Evolutionary conservation across 2,797 vertebrate species (phyloP).

Genomic region (Hipposideros larvatus): DNA sequence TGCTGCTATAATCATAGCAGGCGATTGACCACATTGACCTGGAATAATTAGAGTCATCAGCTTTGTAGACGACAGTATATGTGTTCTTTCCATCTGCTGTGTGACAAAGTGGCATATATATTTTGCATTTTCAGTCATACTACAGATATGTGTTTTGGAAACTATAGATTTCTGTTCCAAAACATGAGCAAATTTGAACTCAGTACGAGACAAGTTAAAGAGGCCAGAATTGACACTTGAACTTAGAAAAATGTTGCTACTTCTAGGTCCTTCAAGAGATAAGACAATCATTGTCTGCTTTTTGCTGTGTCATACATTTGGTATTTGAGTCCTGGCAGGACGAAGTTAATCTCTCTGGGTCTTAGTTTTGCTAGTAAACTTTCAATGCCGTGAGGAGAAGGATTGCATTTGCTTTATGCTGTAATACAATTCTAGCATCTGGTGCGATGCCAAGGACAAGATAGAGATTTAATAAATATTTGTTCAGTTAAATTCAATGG

Average conservation of each 20-base stretch:
- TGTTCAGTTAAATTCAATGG: background rate
- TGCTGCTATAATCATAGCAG: background rate
- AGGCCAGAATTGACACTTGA: background rate
- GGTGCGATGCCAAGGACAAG: background rate
- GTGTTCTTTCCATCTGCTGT: background rate
- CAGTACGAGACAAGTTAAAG: background rate
- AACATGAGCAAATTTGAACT: background rate
- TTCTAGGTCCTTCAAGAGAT: background rate
- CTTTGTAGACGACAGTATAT: background rate
- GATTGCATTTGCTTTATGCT: background rate
- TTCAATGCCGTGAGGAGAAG: background rate
- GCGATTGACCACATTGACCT: background rate
- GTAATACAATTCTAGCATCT: background rate
- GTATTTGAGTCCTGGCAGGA: background rate
- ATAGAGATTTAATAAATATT: background rate
- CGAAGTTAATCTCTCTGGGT: background rate
- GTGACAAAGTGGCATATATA: background rate
- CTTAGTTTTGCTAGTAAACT: background rate
- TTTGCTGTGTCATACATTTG: background rate
- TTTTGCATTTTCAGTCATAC: slow-evolving; percentile 24
- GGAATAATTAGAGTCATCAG: background rate
- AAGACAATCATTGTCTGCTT: background rate
- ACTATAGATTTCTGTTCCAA: background rate
- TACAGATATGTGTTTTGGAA: background rate
- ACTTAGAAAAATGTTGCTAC: background rate